A percentile compares a stretch with the other conserved stretches of the same genome.
Evolutionary conservation across 2,113 vertebrate genomes (phyloP).

Genomic region (Pseudolaguvia tuberculata): DNA sequence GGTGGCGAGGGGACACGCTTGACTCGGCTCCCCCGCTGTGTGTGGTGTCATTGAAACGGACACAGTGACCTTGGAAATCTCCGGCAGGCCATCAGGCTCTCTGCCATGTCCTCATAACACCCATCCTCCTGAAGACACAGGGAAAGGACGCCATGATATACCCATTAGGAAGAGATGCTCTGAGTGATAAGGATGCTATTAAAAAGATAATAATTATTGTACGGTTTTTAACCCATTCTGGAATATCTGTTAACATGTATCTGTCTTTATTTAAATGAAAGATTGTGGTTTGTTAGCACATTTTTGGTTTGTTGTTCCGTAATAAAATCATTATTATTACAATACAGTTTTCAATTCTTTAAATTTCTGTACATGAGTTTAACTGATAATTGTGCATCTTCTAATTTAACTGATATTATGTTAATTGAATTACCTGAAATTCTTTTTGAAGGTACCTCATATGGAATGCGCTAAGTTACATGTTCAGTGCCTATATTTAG

Average conservation of each 20-base stretch:
- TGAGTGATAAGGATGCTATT: neutral
- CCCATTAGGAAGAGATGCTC: neutral
- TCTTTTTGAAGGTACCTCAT: neutral
- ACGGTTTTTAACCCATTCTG: neutral
- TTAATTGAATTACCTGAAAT: neutral
- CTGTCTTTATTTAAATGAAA: neutral
- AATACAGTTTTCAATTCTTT: neutral
- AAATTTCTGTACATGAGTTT: neutral
- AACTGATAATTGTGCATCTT: neutral
- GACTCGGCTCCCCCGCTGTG: constrained; percentile 31
- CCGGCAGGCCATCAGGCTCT: constrained; percentile 30
- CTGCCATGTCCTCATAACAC: constrained; percentile 21
- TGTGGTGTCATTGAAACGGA: constrained; percentile 40
- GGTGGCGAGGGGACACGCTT: constrained; percentile 6
- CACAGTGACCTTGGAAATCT: constrained; percentile 46
- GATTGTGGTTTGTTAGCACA: too few relatives aligned
- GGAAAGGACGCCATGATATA: constrained; percentile 21
- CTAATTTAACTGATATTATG: neutral
- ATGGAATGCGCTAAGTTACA: neutral
- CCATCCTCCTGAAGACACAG: constrained; percentile 18
- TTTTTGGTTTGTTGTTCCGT: too few relatives aligned
- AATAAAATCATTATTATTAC: too few relatives aligned
- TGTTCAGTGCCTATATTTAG: neutral
- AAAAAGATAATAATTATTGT: neutral
- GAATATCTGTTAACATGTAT: neutral